Conservation (phyloP, 2,888 invertebrate species). For the Parnassius orleans region DNA sequence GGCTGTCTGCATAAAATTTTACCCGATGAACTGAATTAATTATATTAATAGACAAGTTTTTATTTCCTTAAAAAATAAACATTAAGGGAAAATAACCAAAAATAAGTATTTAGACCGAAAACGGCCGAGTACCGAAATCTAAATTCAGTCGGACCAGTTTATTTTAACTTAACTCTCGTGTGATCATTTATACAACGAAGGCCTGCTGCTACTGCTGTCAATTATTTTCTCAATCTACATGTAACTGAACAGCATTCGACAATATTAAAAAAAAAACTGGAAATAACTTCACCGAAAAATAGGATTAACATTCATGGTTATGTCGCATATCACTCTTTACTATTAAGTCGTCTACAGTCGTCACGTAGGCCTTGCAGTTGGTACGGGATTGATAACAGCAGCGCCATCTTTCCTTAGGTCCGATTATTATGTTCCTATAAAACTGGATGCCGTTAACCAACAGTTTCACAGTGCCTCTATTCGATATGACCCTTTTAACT, state of each 20-base stretch:
- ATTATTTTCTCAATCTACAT: no score
- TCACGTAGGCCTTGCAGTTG: slow-evolving; percentile 45
- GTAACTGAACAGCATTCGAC: no score
- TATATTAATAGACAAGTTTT: neutral
- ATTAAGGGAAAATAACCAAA: neutral
- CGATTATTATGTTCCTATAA: slow-evolving; percentile 44
- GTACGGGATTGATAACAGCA: slow-evolving; percentile 43
- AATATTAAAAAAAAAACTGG: no score
- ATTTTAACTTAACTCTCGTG: no score
- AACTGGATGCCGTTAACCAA: slow-evolving; percentile 44
- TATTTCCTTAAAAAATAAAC: neutral
- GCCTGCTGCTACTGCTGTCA: no score
- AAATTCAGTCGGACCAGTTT: no score
- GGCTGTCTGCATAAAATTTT: no score
- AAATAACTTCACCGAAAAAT: neutral
- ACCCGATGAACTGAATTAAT: neutral
- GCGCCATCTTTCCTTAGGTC: slow-evolving; percentile 44
- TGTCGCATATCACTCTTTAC: slow-evolving; percentile 38
- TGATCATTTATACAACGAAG: no score
- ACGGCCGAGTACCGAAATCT: no score
- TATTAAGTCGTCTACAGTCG: slow-evolving; percentile 39
- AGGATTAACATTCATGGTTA: slow-evolving; percentile 34
- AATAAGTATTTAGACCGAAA: no score
- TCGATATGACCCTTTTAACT: slow-evolving; percentile 44
- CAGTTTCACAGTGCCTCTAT: slow-evolving; percentile 50